A percentile compares a stretch with the other conserved stretches of the same genome.
These are phyloP conservation scores for Elephantulus edwardii DNA, from an alignment of 2,113 vertebrate genomes.

Conservation along the genomic window DNA sequence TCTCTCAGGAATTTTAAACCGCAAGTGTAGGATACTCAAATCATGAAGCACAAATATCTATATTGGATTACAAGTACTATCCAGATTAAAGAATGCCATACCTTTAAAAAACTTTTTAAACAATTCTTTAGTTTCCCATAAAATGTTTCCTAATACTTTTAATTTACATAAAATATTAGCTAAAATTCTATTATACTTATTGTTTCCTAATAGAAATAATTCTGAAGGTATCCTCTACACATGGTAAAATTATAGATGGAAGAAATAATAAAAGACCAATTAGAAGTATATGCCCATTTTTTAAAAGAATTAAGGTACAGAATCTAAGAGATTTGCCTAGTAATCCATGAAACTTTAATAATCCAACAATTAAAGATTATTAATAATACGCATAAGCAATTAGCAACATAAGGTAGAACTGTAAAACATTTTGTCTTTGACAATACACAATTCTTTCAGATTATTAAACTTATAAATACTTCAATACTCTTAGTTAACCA, in stretches of 20 bases:
- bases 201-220: not conserved
- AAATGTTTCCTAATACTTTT: too few species aligned
- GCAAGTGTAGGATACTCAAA: not conserved
- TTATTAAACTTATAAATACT: constrained; percentile 44
- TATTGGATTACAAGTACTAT: constrained; percentile 12
- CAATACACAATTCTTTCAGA: constrained; percentile 34
- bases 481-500: constrained; percentile 30
- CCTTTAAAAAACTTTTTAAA: constrained; percentile 29
- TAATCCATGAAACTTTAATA: constrained; percentile 23
- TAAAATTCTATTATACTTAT: not conserved
- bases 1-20: constrained; percentile 22
- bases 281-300: constrained; percentile 12
- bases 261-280: not conserved
- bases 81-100: not conserved
- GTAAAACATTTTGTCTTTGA: not conserved
- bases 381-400: constrained; percentile 21
- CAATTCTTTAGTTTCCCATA: constrained; percentile 39
- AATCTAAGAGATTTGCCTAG: constrained; percentile 16
- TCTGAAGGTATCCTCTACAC: constrained; percentile 27
- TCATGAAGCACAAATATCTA: constrained; percentile 1
- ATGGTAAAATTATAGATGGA: constrained; percentile 33
- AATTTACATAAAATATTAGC: constrained; percentile 18
- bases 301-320: constrained; percentile 32
- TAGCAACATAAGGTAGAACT: constrained; percentile 13
- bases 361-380: constrained; percentile 42